Evolutionary conservation across 2,797 vertebrate species (phyloP).

Genomic region (Leptoclinus maculatus): DNA sequence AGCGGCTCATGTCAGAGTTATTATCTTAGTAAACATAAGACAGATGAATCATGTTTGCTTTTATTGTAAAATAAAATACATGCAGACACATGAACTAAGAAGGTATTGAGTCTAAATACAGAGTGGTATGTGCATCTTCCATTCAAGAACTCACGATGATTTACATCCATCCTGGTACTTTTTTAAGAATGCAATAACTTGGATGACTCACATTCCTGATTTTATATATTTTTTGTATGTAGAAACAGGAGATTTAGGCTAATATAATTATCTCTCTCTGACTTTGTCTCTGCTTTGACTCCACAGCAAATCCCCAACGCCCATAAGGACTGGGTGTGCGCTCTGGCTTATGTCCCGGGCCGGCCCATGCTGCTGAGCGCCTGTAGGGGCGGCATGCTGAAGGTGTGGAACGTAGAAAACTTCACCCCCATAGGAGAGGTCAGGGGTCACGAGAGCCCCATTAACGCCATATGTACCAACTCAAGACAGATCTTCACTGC

Average conservation of each 20-base stretch:
- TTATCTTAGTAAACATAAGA: not conserved
- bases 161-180: constrained; percentile 15
- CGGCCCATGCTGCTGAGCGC: constrained; percentile 95
- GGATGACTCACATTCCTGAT: not conserved
- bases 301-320: constrained; percentile 97
- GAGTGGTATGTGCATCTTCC: constrained; percentile 14
- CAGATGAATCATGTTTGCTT: constrained; percentile 13
- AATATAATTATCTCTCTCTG: not conserved
- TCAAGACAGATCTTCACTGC: constrained; percentile 96
- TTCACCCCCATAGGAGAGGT: constrained; percentile 95
- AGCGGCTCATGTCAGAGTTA: no score
- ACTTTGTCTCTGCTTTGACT: constrained; percentile 16
- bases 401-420: constrained; percentile 97
- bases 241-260: not conserved
- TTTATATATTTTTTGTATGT: not conserved
- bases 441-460: constrained; percentile 96
- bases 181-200: constrained; percentile 25
- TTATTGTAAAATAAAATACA: constrained; percentile 18
- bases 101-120: constrained; percentile 32
- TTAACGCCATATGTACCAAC: constrained; percentile 98
- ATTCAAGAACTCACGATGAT: constrained; percentile 29
- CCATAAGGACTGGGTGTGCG: constrained; percentile 98
- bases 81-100: constrained; percentile 36
- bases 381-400: constrained; percentile 93
- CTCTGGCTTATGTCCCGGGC: constrained; percentile 92